These are phyloP conservation scores for Sturnira hondurensis DNA, from an alignment of 2,113 vertebrate species.

Conservation along the genomic window DNA sequence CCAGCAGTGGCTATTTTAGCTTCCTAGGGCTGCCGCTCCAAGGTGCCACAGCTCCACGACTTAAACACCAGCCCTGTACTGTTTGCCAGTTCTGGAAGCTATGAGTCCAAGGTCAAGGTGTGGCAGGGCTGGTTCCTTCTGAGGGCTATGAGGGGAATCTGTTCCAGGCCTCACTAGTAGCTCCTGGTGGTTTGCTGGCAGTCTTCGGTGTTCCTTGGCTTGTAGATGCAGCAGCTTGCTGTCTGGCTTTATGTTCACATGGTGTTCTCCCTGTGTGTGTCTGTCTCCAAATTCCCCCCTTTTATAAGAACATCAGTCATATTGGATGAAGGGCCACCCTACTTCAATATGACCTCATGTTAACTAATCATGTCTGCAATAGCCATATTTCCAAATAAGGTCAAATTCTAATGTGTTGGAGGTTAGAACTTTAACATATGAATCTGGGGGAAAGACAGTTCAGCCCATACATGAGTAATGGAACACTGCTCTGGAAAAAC, in stretches of 20 bases:
- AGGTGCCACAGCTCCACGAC: neutral
- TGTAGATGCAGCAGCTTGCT: neutral
- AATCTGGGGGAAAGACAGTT: neutral
- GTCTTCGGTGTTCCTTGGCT: neutral
- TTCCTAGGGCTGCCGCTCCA: neutral
- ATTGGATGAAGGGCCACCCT: neutral
- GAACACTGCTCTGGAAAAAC: neutral
- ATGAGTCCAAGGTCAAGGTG: neutral
- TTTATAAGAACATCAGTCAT: neutral
- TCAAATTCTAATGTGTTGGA: neutral
- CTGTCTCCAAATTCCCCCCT: neutral
- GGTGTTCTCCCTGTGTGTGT: neutral
- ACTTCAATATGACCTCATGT: neutral
- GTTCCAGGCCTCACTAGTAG: neutral
- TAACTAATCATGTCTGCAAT: neutral
- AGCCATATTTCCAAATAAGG: constrained; percentile 18
- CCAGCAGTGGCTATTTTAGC: neutral
- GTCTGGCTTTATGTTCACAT: neutral
- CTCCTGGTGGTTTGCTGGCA: neutral
- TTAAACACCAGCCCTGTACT: neutral
- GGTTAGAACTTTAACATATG: neutral
- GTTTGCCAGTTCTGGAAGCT: neutral
- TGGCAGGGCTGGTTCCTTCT: neutral
- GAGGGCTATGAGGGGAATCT: neutral
- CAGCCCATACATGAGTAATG: neutral